These are phyloP conservation scores for Acanthococcus lagerstroemiae DNA, from an alignment of 2,888 invertebrate genomes.

Conservation along the genomic window DNA sequence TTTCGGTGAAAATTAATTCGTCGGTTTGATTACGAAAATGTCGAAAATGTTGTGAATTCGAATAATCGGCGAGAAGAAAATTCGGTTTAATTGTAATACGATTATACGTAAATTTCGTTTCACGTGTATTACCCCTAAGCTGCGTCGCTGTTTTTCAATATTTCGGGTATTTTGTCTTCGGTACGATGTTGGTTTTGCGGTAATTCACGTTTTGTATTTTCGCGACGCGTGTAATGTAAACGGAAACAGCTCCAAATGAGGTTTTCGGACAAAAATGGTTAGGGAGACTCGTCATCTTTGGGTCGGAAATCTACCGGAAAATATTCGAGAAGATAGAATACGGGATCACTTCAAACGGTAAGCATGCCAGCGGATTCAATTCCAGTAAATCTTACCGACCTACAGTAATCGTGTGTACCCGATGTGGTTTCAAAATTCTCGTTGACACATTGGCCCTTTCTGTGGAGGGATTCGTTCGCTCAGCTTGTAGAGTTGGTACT, in stretches of 20 bases:
- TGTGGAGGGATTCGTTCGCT: too few relatives aligned
- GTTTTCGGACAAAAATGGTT: constrained; percentile 97
- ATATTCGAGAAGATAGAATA: constrained; percentile 94
- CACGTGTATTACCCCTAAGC: neutral
- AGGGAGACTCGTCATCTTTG: constrained; percentile 99
- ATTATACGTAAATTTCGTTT: neutral
- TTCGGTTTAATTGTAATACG: constrained; percentile 5
- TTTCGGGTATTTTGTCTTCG: neutral
- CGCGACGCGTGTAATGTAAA: constrained; percentile 26
- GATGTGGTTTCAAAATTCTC: too few relatives aligned
- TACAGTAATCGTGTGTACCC: too few relatives aligned
- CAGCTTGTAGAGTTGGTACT: too few relatives aligned
- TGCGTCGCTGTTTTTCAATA: neutral
- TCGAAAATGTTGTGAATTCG: constrained; percentile 18
- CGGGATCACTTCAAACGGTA: constrained; percentile 97
- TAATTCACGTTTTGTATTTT: constrained; percentile 8
- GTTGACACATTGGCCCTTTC: too few relatives aligned
- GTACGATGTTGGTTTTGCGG: constrained; percentile 19
- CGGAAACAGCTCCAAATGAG: constrained; percentile 49
- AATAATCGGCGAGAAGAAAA: neutral
- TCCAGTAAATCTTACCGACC: neutral
- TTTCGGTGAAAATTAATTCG: neutral
- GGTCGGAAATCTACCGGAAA: constrained; percentile 99
- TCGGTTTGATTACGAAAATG: neutral
- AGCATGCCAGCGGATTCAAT: too few relatives aligned